Conservation (phyloP, 2,113 vertebrate species). For the Hemicordylus capensis region DNA sequence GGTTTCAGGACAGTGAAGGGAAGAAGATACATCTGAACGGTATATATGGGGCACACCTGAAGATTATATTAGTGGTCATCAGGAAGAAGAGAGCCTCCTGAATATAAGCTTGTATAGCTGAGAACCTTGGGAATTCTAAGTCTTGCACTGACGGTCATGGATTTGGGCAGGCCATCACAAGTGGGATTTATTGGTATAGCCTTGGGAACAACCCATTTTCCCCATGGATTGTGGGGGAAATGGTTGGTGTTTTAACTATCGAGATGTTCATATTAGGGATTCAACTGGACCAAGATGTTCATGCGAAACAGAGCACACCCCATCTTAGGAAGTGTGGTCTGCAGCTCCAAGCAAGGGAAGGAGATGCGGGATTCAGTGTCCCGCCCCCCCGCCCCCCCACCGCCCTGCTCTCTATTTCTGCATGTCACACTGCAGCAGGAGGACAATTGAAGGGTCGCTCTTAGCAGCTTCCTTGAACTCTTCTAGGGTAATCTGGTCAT, state of each 20-base stretch:
- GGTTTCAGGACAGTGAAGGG: background rate
- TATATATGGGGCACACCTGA: background rate
- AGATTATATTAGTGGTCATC: conserved; percentile 17
- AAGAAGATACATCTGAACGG: background rate
- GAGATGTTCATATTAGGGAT: background rate
- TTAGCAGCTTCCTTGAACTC: conserved; percentile 98
- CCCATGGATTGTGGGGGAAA: background rate
- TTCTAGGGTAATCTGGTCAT: conserved; percentile 95
- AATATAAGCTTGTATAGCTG: background rate
- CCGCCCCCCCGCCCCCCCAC: conserved; percentile 23
- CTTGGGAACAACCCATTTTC: background rate
- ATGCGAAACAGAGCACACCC: background rate
- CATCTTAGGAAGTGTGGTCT: background rate
- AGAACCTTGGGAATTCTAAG: background rate
- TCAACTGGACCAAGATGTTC: background rate
- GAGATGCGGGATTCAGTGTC: conserved; percentile 22
- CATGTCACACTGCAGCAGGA: conserved; percentile 97
- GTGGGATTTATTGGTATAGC: background rate
- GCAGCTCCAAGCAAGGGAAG: background rate
- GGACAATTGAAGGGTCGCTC: conserved; percentile 95
- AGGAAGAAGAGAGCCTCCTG: background rate
- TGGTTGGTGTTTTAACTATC: background rate
- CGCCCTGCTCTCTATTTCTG: conserved; percentile 89
- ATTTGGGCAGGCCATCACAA: background rate
- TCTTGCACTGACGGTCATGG: background rate